Base-by-base conservation (phyloP, 1,140 invertebrate species). In the Brevipalpus yothersi region DNA sequence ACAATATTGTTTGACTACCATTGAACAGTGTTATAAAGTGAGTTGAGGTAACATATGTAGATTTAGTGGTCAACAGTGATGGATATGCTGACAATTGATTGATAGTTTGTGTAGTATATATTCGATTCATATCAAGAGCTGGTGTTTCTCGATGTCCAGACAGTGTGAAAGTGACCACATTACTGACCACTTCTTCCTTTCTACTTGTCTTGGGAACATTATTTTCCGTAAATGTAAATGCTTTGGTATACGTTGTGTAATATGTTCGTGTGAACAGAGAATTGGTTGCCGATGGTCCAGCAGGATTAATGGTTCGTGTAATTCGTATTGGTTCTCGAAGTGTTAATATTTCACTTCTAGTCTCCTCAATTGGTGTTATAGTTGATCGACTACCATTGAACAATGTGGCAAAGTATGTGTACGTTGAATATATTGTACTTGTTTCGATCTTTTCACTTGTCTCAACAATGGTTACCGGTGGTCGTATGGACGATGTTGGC, bases 221-320 rank as follows among this genome's bases (percentile, higher is more conserved):
- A 23, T 78, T 76, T 61, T 84, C 83, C 68, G 84, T 79, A 72
- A 84, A 87, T 0, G 86, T 91, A 0, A 86, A 88, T 49, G 87
- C 74, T 67, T 88, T 88, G 1, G 85, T 90, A 40, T 62, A 58
- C 21, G 65, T 65, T 39, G 63, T 63, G 60, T 61, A 67, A 21
- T 64, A 53, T 4, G 65, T 65, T 51, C 51, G 47, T 13, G 59
- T 58, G 45, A 61, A 58, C 51, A 58, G 8, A 1, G 39, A 42
- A 13, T 42, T 15, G 21, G 10, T 7, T n/a, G 2, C 13, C n/a
- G 3, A 40, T 11, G 40, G 49, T 7, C 53, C 23, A 47, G n/a
- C 15, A 19, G 58, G 58, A 56, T 56, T n/a, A 39, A 62, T 56
- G 0, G 61, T 58, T 60, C 56, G 9, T 10, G 59, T 63, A 4